Conservation (phyloP, 2,888 invertebrate genomes). For the Xanthostigma xanthostigma region DNA sequence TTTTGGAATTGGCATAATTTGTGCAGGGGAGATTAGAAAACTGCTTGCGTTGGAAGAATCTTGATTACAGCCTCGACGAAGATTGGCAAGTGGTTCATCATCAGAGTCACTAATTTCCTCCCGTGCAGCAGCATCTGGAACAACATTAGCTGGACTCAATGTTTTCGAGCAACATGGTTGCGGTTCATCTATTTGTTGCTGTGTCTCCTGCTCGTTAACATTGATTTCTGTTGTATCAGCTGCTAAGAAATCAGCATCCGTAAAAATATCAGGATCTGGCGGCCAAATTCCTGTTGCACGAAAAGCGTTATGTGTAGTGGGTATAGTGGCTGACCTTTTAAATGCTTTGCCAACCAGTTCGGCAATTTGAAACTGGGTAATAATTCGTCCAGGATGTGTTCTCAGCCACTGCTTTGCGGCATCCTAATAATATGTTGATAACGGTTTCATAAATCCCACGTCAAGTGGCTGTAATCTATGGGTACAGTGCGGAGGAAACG, state of each 20-base stretch:
- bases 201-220: too few relatives aligned
- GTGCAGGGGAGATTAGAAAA: too few relatives aligned
- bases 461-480: conserved; percentile 15
- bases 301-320: conserved; percentile 10
- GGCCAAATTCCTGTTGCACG: conserved; percentile 13
- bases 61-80: too few relatives aligned
- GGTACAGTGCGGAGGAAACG: conserved; percentile 12
- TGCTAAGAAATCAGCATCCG: conserved; percentile 11
- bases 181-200: too few relatives aligned
- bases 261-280: conserved; percentile 11
- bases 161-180: too few relatives aligned
- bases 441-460: conserved; percentile 14
- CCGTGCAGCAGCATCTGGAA: too few relatives aligned
- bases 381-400: conserved; percentile 6
- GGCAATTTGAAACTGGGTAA: conserved; percentile 11
- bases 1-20: too few relatives aligned
- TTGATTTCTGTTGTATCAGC: conserved; percentile 5
- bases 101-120: too few relatives aligned
- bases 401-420: conserved; percentile 11
- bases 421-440: conserved; percentile 13
- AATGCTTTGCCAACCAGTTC: conserved; percentile 12
- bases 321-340: conserved; percentile 10
- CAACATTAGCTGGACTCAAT: too few relatives aligned
- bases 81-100: too few relatives aligned
- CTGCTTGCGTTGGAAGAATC: too few relatives aligned